Evolutionary conservation across 2,113 vertebrate genomes (phyloP), one percentile per base, ranked within the genome.

Genomic region (cattle (Bos taurus)): DNA sequence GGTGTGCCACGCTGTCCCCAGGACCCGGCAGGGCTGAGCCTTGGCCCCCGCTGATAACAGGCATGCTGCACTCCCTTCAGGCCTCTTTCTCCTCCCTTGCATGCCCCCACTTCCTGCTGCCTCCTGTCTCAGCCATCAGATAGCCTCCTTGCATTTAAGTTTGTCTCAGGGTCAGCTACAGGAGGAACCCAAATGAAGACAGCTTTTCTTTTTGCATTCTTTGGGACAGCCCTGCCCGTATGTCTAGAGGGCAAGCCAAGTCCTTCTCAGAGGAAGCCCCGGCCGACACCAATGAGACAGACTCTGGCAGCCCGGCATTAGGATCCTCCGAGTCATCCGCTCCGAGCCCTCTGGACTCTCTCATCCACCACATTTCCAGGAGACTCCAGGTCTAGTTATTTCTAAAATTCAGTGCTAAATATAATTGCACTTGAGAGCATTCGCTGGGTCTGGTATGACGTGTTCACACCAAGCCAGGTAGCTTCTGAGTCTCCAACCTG

Each of bases 31-130:
- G 19, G 14, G 19, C 19, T 21, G 59, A 52, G 43, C 21, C 33
- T 36, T 1, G 1, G 11, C 8, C 12, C 9, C 43, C 14, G 11
- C 57, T 17, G n/a, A 4, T 9, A 4, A n/a, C 4, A 46, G 56
- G 30, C 19, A 25, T 21, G 16, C 0, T 3, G 16, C 3, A 26
- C 0, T 0, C 2, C 36, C 12, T n/a, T 23, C 7, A 28, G 10
- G 16, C 64, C 33, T 48, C n/a, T 10, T 81, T 30, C 59, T 36
- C 6, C 23, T 86, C 16, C 11, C 50, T n/a, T 1, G 5, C 36
- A 23, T 8, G 40, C 56, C 21, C 60, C 21, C 3, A 21, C n/a
- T 36, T 91, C 25, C 52, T 15, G n/a, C 25, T 30, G 16, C 23
- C 16, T 74, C 15, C 7, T 62, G 28, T 6, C 14, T 9, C 64